Evolutionary conservation across 2,113 vertebrate genomes (phyloP), one percentile per base, ranked within the genome.

Genomic region (Saccopteryx leptura): DNA sequence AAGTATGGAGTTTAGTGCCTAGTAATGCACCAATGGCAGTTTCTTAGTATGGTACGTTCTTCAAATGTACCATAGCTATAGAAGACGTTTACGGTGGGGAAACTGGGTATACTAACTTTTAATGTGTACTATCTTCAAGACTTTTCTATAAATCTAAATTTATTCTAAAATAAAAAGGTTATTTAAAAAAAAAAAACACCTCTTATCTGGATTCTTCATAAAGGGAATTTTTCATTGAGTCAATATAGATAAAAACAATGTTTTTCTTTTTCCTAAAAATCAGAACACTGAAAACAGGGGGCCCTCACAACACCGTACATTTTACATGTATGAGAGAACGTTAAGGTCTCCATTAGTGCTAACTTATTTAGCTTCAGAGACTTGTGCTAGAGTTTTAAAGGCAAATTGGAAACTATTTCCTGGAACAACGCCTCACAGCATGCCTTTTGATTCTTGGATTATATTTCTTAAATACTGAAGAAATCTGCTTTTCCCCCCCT

Each of bases 381-480:
- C 92, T 97, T 26, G 1, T 95, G 81, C 96, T 98, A 80, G 94
- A 98, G 96, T 97, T 98, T 97, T 96, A 98, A 98, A 98, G 98
- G 98, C 98, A 98, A 98, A 98, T 97, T 98, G 97, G 98, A 98
- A 98, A 98, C 95, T 98, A 98, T 99, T 99, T 99, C 98, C 97
- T 97, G 96, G 98, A 99, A 98, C 83, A 97, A 96, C 11, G 98
- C 97, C 98, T 98, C 98, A 97, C 95, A 98, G 97, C 98, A 97
- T 98, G 98, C 97, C 98, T 97, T 98, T 98, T 98, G 96, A 97
- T 98, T 97, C 93, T 98, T 98, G 98, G 98, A 99, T 98, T 98
- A 65, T 94, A 96, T 96, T 98, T 98, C 98, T 98, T 96, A 98
- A 98, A 98, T 98, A 98, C 96, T 98, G 96, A 98, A 98, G 97